These are phyloP conservation scores for Mythimna lalbum DNA, from an alignment of 2,888 invertebrate species.

Conservation along the genomic window DNA sequence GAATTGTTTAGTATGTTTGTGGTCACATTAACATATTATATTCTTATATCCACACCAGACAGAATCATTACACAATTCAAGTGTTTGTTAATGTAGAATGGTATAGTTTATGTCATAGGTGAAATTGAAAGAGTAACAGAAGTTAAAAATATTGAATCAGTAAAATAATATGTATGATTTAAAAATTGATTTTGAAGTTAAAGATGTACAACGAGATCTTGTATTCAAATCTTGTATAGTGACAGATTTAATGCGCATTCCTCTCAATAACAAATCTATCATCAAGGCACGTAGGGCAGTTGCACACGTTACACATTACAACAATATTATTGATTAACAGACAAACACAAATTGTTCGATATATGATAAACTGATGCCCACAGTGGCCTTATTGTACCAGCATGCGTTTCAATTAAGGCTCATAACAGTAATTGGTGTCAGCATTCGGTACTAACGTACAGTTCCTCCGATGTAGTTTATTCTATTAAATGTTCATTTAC, in stretches of 20 bases:
- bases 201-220: not conserved
- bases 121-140: not conserved
- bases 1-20: constrained; percentile 39
- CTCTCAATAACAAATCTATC: constrained; percentile 53
- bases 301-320: constrained; percentile 60
- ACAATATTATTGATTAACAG: constrained; percentile 67
- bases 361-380: constrained; percentile 61
- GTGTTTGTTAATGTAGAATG: not conserved
- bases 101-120: not conserved
- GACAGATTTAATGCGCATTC: constrained; percentile 29
- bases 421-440: constrained; percentile 84
- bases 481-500: constrained; percentile 59
- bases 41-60: constrained; percentile 7
- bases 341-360: constrained; percentile 70
- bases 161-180: not conserved
- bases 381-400: constrained; percentile 71
- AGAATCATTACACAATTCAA: constrained; percentile 16
- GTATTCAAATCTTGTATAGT: not conserved
- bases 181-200: constrained; percentile 4
- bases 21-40: constrained; percentile 24
- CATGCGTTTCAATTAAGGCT: constrained; percentile 87
- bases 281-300: constrained; percentile 51
- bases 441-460: constrained; percentile 52
- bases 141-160: constrained; percentile 8
- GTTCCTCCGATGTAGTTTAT: constrained; percentile 56